phyloP scores from a whole-genome alignment of 2,888 invertebrate genomes.

The Drosophila dives region DNA sequence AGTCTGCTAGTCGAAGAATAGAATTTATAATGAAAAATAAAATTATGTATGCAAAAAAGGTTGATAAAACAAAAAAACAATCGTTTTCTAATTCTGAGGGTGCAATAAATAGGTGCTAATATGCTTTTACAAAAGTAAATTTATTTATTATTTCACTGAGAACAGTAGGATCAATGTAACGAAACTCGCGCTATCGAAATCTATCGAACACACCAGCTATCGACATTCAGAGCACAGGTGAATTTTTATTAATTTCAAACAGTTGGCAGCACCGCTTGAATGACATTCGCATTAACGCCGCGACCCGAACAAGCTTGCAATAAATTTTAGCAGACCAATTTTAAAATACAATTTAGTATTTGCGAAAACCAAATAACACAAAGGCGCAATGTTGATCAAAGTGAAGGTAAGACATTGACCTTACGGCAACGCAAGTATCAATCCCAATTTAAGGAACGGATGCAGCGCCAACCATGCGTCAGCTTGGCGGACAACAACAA shows the following conservation, averaged over 20 bases:
- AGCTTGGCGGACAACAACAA: conserved; percentile 43
- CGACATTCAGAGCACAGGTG: conserved; percentile 25
- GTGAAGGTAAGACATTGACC: conserved; percentile 88
- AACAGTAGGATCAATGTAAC: background rate
- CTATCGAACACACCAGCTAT: conserved; percentile 20
- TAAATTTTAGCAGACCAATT: conserved; percentile 38
- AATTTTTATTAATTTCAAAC: background rate
- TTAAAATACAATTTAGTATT: conserved; percentile 39
- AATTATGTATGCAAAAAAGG: background rate
- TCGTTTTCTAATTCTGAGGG: background rate
- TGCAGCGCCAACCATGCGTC: conserved; percentile 31
- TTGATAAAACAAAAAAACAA: background rate
- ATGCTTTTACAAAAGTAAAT: background rate
- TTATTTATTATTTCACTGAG: background rate
- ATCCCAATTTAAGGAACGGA: background rate
- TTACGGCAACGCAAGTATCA: background rate
- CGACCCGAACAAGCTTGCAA: conserved; percentile 50
- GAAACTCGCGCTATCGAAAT: conserved; percentile 3
- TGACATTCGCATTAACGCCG: conserved; percentile 61
- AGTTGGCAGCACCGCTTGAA: conserved; percentile 45
- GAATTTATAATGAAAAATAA: too few species aligned
- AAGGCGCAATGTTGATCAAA: conserved; percentile 89
- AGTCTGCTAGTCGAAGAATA: too few species aligned
- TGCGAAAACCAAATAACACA: conserved; percentile 12
- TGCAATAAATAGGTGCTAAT: background rate